These are phyloP conservation scores for Leptothorax acervorum DNA, from an alignment of 2,888 invertebrate genomes.

Conservation along the genomic window DNA sequence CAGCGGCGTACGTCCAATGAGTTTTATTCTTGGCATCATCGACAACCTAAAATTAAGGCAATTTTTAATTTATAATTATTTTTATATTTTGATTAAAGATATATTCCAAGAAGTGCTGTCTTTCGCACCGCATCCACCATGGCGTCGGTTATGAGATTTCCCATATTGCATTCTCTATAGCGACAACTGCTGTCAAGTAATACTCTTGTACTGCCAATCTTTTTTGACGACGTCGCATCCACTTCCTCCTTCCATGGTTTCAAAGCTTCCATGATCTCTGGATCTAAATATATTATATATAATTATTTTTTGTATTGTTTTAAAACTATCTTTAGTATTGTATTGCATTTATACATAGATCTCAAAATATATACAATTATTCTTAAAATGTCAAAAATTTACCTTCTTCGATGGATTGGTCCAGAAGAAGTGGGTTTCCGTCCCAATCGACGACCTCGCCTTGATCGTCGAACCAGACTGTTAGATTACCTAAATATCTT, in stretches of 20 bases:
- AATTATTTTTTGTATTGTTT: not conserved
- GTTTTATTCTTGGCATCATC: slow-evolving; percentile 85
- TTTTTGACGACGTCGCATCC: slow-evolving; percentile 86
- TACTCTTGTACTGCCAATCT: slow-evolving; percentile 88
- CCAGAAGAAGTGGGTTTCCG: slow-evolving; percentile 92
- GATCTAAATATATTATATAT: slow-evolving; percentile 86
- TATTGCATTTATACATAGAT: not conserved
- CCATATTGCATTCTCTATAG: slow-evolving; percentile 90
- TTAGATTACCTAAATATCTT: slow-evolving; percentile 92
- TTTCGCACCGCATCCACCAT: slow-evolving; percentile 88
- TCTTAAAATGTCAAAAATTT: slow-evolving; percentile 59
- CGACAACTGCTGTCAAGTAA: slow-evolving; percentile 88
- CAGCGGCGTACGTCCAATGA: slow-evolving; percentile 89
- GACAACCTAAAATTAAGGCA: slow-evolving; percentile 84
- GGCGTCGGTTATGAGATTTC: slow-evolving; percentile 91
- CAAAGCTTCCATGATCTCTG: slow-evolving; percentile 87
- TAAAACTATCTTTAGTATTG: not conserved
- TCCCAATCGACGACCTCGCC: slow-evolving; percentile 89
- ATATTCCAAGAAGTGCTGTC: not conserved
- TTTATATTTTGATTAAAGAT: not conserved
- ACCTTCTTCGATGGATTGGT: slow-evolving; percentile 89
- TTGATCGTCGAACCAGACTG: slow-evolving; percentile 89
- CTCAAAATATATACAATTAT: too few relatives aligned
- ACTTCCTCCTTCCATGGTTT: slow-evolving; percentile 88
- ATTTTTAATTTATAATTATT: not conserved